A percentile compares a stretch with the other conserved stretches of the same genome.
These are phyloP conservation scores for Heterodera carotae DNA, from an alignment of 1,140 invertebrate genomes.

Conservation along the genomic window DNA sequence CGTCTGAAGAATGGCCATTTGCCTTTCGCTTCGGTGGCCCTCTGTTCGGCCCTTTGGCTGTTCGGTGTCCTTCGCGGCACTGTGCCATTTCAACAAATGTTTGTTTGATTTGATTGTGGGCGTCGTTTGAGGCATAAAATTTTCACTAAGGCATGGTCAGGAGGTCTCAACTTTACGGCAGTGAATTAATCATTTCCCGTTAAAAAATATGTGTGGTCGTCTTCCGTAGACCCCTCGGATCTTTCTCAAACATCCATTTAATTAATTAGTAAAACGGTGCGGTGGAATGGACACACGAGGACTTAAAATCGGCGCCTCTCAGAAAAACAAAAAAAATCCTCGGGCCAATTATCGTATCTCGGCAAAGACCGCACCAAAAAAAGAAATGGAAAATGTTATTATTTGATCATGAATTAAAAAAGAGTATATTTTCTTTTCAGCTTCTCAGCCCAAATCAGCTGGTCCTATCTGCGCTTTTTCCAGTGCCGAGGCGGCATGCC, in stretches of 20 bases:
- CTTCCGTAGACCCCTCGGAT: no score
- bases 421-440: constrained; percentile 46
- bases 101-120: constrained; percentile 18
- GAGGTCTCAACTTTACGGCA: no score
- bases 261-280: no score
- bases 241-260: no score
- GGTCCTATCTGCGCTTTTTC: constrained; percentile 63
- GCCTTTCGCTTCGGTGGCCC: constrained; percentile 42
- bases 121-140: constrained; percentile 13
- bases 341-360: no score
- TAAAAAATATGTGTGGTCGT: no score
- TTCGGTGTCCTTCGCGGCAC: constrained; percentile 42
- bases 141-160: no score
- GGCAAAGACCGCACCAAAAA: no score
- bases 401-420: not conserved
- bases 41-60: constrained; percentile 38
- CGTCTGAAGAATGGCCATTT: constrained; percentile 62
- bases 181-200: no score
- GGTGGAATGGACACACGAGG: no score
- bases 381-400: no score
- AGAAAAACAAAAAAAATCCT: not conserved
- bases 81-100: constrained; percentile 45
- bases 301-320: no score
- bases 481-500: constrained; percentile 38
- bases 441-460: constrained; percentile 49